Conservation (phyloP, 2,888 invertebrate species). For the Cantharis lateralis region DNA sequence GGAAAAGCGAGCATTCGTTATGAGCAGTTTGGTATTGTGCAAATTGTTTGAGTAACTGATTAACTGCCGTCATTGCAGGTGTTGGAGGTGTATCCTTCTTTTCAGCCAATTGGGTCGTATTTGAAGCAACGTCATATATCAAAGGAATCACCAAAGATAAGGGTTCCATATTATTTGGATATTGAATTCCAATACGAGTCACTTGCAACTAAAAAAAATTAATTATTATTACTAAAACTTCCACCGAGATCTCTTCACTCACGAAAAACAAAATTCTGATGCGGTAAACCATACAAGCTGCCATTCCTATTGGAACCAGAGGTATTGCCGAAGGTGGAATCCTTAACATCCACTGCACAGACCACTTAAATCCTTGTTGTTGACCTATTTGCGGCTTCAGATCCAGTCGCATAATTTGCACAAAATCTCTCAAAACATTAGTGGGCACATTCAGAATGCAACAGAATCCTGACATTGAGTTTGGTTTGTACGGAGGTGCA, state of each 20-base stretch:
- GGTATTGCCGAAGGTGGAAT: conserved; percentile 87
- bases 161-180: conserved; percentile 66
- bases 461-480: conserved; percentile 84
- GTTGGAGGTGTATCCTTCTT: conserved; percentile 71
- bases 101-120: conserved; percentile 86
- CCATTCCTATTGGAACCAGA: conserved; percentile 88
- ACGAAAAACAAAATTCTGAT: conserved; percentile 93
- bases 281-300: conserved; percentile 82
- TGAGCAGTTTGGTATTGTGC: conserved; percentile 72
- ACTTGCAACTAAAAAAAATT: conserved; percentile 68
- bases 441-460: conserved; percentile 83
- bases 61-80: conserved; percentile 66
- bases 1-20: conserved; percentile 87
- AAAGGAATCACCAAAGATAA: conserved; percentile 83
- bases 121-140: conserved; percentile 86
- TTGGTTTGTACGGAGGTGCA: conserved; percentile 89
- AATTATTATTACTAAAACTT: neutral
- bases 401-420: conserved; percentile 80
- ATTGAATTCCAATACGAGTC: conserved; percentile 67
- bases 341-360: conserved; percentile 88
- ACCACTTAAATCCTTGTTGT: conserved; percentile 78
- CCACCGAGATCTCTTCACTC: conserved; percentile 55
- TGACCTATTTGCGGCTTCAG: conserved; percentile 65
- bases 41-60: conserved; percentile 70
- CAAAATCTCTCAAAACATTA: conserved; percentile 88